Evolutionary conservation across 1,140 invertebrate genomes (phyloP).

Genomic region (Hyles vespertilio): DNA sequence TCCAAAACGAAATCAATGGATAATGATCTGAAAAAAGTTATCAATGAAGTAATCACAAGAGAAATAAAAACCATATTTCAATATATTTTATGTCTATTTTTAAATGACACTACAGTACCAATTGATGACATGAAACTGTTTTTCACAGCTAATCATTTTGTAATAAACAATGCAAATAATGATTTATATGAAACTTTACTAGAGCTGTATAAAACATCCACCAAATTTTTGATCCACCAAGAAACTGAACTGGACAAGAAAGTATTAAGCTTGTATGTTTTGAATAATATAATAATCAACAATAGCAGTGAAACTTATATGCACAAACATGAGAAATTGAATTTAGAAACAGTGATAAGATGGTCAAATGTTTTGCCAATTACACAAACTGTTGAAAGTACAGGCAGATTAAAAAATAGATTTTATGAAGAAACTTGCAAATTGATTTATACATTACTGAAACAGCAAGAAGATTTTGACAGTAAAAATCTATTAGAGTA

Average conservation of each 20-base stretch:
- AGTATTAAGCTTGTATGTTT: constrained; percentile 28
- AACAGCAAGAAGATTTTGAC: constrained; percentile 12
- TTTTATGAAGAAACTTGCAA: constrained; percentile 53
- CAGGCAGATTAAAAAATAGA: constrained; percentile 46
- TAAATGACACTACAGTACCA: constrained; percentile 22
- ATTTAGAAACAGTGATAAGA: constrained; percentile 19
- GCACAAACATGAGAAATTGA: constrained; percentile 21
- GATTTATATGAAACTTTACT: constrained; percentile 19
- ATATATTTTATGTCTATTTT: constrained; percentile 30
- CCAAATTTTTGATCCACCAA: constrained; percentile 27
- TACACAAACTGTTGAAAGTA: constrained; percentile 26
- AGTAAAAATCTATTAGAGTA: constrained; percentile 28
- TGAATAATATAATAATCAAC: constrained; percentile 28
- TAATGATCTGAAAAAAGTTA: constrained; percentile 13
- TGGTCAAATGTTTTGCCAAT: constrained; percentile 10
- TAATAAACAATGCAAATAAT: constrained; percentile 5
- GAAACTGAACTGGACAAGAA: constrained; percentile 31
- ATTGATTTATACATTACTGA: constrained; percentile 20
- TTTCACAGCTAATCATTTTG: constrained; percentile 12
- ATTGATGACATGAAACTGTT: constrained; percentile 24
- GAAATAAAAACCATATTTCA: constrained; percentile 30
- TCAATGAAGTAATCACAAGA: constrained; percentile 21
- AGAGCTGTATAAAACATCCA: constrained; percentile 25
- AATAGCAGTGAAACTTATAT: constrained; percentile 7
- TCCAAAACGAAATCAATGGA: constrained; percentile 23